phyloP scores from a whole-genome alignment of 2,113 vertebrate genomes.

The Sterrhoptilus dennistouni region DNA sequence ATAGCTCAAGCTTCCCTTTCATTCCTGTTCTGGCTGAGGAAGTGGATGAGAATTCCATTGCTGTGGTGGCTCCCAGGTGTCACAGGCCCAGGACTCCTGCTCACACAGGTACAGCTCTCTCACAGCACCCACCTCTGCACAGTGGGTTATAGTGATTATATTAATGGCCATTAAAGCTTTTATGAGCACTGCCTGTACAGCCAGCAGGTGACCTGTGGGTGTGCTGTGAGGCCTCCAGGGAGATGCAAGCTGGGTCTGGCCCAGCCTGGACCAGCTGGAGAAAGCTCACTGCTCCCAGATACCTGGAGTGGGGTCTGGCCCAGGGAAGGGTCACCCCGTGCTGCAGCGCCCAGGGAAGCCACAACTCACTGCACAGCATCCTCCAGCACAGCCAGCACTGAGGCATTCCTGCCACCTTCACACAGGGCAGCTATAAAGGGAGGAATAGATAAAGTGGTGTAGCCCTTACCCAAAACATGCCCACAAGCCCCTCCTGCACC shows the following conservation, averaged over 20 bases:
- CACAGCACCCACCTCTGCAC: not conserved
- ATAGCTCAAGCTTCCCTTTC: not conserved
- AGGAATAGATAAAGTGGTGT: not conserved
- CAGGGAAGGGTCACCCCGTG: accelerated
- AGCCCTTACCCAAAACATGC: not conserved
- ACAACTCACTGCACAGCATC: not conserved
- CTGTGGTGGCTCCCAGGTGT: not conserved
- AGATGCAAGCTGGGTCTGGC: not conserved
- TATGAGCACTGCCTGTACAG: not conserved
- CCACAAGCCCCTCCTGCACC: not conserved
- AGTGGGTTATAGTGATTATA: not conserved
- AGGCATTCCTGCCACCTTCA: not conserved
- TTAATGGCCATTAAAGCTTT: not conserved
- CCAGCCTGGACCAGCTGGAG: not conserved
- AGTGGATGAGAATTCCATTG: not conserved
- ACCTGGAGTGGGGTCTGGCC: not conserved
- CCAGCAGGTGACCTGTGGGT: not conserved
- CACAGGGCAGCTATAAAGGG: not conserved
- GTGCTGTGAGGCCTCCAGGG: not conserved
- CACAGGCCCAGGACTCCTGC: not conserved
- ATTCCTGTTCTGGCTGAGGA: not conserved
- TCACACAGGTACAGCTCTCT: not conserved
- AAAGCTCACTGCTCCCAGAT: not conserved
- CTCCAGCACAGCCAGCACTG: not conserved
- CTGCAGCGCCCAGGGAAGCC: not conserved